These are phyloP conservation scores for Xylota segnis DNA, from an alignment of 2,888 invertebrate genomes.

Conservation along the genomic window DNA sequence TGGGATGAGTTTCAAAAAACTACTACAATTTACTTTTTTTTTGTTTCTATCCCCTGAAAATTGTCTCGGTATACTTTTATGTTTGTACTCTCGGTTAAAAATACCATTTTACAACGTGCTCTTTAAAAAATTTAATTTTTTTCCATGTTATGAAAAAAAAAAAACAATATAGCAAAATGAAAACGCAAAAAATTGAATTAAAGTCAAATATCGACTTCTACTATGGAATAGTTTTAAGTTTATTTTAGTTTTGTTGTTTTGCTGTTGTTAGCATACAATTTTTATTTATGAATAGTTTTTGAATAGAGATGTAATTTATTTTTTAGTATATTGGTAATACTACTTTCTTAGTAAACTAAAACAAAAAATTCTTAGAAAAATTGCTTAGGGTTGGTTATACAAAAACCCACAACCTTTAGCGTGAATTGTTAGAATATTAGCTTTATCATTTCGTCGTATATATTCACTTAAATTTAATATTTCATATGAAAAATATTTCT, in stretches of 20 bases:
- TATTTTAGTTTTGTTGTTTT: slow-evolving; percentile 59
- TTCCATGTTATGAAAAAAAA: slow-evolving; percentile 71
- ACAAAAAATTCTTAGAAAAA: slow-evolving; percentile 10
- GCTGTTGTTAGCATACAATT: slow-evolving; percentile 49
- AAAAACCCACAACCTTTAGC: slow-evolving; percentile 6
- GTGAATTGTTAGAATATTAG: slow-evolving; percentile 78
- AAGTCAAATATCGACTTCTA: slow-evolving; percentile 11
- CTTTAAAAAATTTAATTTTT: slow-evolving; percentile 75
- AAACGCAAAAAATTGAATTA: slow-evolving; percentile 54
- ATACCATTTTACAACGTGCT: slow-evolving; percentile 84
- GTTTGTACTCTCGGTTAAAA: slow-evolving; percentile 83
- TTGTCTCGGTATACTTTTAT: slow-evolving; percentile 75
- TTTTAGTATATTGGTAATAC: not conserved
- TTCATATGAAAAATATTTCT: not conserved
- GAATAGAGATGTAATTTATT: not conserved
- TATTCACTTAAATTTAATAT: slow-evolving; percentile 26
- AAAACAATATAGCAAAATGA: slow-evolving; percentile 44
- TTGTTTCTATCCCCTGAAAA: slow-evolving; percentile 48
- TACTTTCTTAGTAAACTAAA: no score
- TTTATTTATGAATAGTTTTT: slow-evolving; percentile 12
- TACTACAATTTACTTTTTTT: slow-evolving; percentile 39
- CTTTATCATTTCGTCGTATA: slow-evolving; percentile 72
- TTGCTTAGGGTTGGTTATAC: slow-evolving; percentile 14
- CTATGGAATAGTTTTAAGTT: slow-evolving; percentile 50
- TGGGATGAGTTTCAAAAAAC: slow-evolving; percentile 37